These are phyloP conservation scores for Lophotriccus pileatus DNA, from an alignment of 2,797 vertebrate genomes.

Conservation along the genomic window DNA sequence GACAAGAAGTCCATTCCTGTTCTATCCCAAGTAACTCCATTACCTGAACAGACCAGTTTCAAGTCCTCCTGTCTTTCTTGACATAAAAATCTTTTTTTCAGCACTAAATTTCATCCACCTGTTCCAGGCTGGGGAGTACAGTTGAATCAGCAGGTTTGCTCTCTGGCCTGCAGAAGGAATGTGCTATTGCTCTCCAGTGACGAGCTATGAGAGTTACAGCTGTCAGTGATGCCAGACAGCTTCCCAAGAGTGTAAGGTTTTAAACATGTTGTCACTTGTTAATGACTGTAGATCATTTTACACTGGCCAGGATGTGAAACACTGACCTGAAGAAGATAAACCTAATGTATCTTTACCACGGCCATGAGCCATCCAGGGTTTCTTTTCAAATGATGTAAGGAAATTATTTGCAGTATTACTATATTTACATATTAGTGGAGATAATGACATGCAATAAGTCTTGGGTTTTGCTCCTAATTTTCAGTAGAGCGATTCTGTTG, in stretches of 20 bases:
- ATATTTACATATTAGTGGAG: neutral
- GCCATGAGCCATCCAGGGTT: neutral
- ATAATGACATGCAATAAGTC: neutral
- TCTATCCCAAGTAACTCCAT: neutral
- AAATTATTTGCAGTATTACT: neutral
- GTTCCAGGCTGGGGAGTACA: neutral
- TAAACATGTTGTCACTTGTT: neutral
- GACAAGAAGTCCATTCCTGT: neutral
- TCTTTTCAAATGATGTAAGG: neutral
- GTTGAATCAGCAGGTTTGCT: neutral
- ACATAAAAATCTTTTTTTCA: neutral
- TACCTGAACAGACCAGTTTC: neutral
- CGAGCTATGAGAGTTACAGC: neutral
- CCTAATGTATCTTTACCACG: neutral
- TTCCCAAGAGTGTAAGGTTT: neutral
- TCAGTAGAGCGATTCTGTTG: neutral
- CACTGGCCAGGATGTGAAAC: neutral
- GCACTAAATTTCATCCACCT: neutral
- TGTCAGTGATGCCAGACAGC: neutral
- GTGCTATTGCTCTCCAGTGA: neutral
- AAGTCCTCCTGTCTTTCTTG: neutral
- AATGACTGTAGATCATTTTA: neutral
- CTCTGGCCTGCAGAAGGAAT: neutral
- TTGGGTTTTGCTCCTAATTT: neutral
- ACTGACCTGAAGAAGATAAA: neutral